Percentiles rank a stretch among this genome's conserved stretches.
Conservation (phyloP, 2,113 vertebrate species). For the Cinclus mexicanus region DNA sequence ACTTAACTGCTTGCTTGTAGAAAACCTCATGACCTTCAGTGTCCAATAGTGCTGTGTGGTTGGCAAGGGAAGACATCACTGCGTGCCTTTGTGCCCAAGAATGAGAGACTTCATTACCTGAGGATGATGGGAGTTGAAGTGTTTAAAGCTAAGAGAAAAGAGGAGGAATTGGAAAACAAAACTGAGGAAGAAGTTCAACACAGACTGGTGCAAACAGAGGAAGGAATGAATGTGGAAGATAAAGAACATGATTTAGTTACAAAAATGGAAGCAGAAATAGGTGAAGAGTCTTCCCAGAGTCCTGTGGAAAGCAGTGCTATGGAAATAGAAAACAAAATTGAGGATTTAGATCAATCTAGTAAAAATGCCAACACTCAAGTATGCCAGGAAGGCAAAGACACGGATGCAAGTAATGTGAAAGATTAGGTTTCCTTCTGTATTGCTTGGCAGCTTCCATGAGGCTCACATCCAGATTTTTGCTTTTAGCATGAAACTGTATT, state of each 20-base stretch:
- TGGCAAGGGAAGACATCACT: slow-evolving; percentile 97
- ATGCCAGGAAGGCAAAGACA: slow-evolving; percentile 3
- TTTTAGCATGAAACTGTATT: neutral
- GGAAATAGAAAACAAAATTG: slow-evolving; percentile 37
- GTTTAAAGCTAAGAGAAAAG: slow-evolving; percentile 78
- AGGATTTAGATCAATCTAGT: neutral
- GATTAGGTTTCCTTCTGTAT: slow-evolving; percentile 21
- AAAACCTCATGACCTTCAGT: slow-evolving; percentile 84
- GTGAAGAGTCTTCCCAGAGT: slow-evolving; percentile 12
- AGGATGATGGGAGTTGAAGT: slow-evolving; percentile 95
- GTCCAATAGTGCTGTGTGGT: slow-evolving; percentile 91
- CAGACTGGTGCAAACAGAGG: neutral
- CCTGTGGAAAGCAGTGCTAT: slow-evolving; percentile 14
- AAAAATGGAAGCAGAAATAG: slow-evolving; percentile 45
- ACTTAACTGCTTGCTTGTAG: slow-evolving; percentile 58
- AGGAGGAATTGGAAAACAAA: neutral
- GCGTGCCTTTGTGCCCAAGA: slow-evolving; percentile 93
- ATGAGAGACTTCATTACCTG: slow-evolving; percentile 94
- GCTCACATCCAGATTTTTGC: neutral
- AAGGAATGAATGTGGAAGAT: neutral
- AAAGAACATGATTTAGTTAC: neutral
- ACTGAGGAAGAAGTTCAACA: neutral
- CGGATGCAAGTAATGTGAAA: neutral
- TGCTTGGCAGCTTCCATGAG: neutral
- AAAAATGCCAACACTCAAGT: neutral